Conservation (phyloP, 2,888 invertebrate species). For the Epinotia ramella region DNA sequence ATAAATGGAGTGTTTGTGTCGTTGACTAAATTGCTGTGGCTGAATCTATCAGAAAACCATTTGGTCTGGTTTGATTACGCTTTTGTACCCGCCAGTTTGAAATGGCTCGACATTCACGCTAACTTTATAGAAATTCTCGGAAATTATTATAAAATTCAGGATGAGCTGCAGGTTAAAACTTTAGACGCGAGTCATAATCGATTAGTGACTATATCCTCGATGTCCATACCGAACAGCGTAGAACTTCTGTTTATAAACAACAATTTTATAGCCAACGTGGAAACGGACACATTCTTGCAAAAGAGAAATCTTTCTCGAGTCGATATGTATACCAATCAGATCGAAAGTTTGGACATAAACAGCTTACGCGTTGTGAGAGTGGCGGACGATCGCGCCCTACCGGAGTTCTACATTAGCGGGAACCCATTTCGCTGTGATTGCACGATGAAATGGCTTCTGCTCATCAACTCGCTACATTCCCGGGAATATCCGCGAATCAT, state of each 20-base stretch:
- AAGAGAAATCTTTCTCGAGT: constrained; percentile 93
- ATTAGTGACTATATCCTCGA: constrained; percentile 90
- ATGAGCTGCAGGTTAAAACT: constrained; percentile 91
- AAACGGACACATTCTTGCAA: constrained; percentile 93
- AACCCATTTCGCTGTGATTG: constrained; percentile 98
- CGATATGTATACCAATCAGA: constrained; percentile 95
- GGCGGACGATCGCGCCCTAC: constrained; percentile 88
- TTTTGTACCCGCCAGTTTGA: constrained; percentile 93
- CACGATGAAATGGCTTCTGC: constrained; percentile 97
- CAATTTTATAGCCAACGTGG: constrained; percentile 92
- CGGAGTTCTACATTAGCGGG: constrained; percentile 95
- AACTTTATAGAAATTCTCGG: constrained; percentile 94
- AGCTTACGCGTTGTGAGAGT: constrained; percentile 91
- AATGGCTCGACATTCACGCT: constrained; percentile 95
- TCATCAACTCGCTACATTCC: constrained; percentile 93
- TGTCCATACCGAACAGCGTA: constrained; percentile 94
- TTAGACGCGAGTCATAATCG: constrained; percentile 96
- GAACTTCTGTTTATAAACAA: constrained; percentile 95
- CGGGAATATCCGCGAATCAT: constrained; percentile 94
- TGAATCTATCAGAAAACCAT: constrained; percentile 96
- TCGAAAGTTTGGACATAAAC: constrained; percentile 92
- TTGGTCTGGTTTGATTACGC: constrained; percentile 97
- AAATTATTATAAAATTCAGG: constrained; percentile 94
- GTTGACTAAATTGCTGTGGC: constrained; percentile 92
- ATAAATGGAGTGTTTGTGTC: constrained; percentile 96